Evolutionary conservation across 2,888 invertebrate species (phyloP).

Genomic region (Drosophila atripex): DNA sequence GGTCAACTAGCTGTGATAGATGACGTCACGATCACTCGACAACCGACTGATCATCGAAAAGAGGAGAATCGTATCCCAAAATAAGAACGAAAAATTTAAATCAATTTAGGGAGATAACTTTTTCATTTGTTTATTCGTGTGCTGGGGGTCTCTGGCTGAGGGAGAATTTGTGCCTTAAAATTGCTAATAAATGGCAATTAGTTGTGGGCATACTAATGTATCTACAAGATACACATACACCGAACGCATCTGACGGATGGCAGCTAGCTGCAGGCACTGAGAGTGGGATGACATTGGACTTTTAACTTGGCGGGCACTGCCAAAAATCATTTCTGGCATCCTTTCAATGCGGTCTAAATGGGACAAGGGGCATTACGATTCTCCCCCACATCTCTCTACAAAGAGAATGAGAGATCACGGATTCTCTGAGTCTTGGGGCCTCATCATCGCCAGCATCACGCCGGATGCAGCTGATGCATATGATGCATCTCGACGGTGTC

Average conservation of each 20-base stretch:
- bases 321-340: constrained; percentile 58
- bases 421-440: background rate
- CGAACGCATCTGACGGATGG: constrained; percentile 39
- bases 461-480: constrained; percentile 54
- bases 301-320: constrained; percentile 43
- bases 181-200: constrained; percentile 71
- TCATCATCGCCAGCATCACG: constrained; percentile 31
- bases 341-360: constrained; percentile 63
- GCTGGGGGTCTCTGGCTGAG: background rate
- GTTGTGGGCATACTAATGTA: constrained; percentile 43
- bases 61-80: constrained; percentile 24
- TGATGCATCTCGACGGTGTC: constrained; percentile 29
- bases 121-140: constrained; percentile 32
- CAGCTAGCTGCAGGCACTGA: constrained; percentile 35
- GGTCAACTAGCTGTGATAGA: constrained; percentile 34
- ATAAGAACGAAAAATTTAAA: constrained; percentile 36
- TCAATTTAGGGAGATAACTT: constrained; percentile 50
- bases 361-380: constrained; percentile 28
- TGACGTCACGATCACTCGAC: constrained; percentile 77
- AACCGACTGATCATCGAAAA: constrained; percentile 57
- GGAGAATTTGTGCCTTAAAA: constrained; percentile 48
- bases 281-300: constrained; percentile 67
- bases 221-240: constrained; percentile 26
- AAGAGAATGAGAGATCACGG: background rate
- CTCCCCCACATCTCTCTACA: constrained; percentile 6